Base-by-base conservation (phyloP, 2,888 invertebrate genomes). In the Ochropleura leucogaster region DNA sequence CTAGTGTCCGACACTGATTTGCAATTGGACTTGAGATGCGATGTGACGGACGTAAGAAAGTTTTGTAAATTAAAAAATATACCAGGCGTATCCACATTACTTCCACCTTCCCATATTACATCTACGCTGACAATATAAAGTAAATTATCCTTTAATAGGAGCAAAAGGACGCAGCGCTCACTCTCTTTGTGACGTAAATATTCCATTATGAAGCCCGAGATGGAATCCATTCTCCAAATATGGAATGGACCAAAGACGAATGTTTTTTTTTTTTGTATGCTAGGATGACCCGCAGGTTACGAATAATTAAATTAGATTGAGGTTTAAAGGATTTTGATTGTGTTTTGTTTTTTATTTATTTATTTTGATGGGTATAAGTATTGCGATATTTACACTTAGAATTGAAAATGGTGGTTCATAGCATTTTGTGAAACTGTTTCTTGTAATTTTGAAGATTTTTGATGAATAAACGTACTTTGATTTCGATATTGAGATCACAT, bases 91-190 rank as follows among this genome's bases (percentile, higher is more conserved):
- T 90, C 92, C 88, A 87, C 66, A 85, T 51, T 40, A 82, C 71
- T 57, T 71, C 77, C 67, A 65, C 59, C 82, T 64, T 53, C 60
- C 51, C 10, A 46, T 79, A 74, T 59, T 53, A 71, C 62, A 74
- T 68, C 86, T 88, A 92, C 90, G 67, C 79, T 84, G 93, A 95
- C 95, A 95, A 94, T 95, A 92, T 92, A 88, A 92, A 92, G 91
- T 93, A 95, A 95, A 95, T 95, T 93, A 93, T 94, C 90, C 91
- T 92, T 90, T 88, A 89, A 88, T 88, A 87, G 79, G 77, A 81
- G 79, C 68, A 82, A 85, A 88, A 86, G 84, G 85, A 87, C 80
- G 75, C 82, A 79, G 74, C 82, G 70, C 72, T 85, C 79, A 74
- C 83, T 82, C 74, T 77, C 77, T 85, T 74, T 83, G 87, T 77